Evolutionary conservation across 2,113 vertebrate species (phyloP), one percentile per base, ranked within the genome.

Genomic region (Corythaeola cristata): DNA sequence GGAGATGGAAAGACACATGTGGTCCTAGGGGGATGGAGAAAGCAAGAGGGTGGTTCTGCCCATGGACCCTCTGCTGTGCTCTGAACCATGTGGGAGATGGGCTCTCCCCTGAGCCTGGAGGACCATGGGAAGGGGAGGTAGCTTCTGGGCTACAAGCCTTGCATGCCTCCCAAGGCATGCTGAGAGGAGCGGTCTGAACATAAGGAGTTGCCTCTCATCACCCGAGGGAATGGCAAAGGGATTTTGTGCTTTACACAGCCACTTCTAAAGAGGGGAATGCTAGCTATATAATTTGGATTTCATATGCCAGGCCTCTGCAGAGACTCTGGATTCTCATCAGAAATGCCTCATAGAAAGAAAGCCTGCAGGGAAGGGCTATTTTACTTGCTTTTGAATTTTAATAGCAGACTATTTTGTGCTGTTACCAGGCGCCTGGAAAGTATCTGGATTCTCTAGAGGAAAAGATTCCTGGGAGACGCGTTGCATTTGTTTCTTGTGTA

Each of bases 311-410:
- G 64, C 56, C 88, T 86, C 90, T 94, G 79, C 76, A 74, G 88
- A 96, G 90, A 49, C 33, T 83, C 75, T 90, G 92, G 93, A 96
- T 94, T 90, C 88, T 77, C 88, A 94, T 94, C 92, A 96, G 85
- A 96, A 96, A 93, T 96, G 90, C 83, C 75, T 95, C 45, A 74
- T 32, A 90, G 93, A 94, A 96, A 86, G 79, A 32, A 93, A 88
- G 75, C 79, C 93, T 96, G 88, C 37, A 37, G 75, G 67, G 85
- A 96, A 96, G 52, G 90, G 96, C 88, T 94, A 94, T 94, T 97
- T 95, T 77, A 37, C 84, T 95, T 88, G 59, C 92, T 93, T 96
- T 90, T 86, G 88, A 92, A 95, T 95, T 95, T 93, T 90, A 95
- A 96, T 67, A 94, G 75, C 45, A 80, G 85, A 44, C 68, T 93